Evolutionary conservation across 2,797 vertebrate genomes (phyloP).

Genomic region (Pangasius sanitwongsei): DNA sequence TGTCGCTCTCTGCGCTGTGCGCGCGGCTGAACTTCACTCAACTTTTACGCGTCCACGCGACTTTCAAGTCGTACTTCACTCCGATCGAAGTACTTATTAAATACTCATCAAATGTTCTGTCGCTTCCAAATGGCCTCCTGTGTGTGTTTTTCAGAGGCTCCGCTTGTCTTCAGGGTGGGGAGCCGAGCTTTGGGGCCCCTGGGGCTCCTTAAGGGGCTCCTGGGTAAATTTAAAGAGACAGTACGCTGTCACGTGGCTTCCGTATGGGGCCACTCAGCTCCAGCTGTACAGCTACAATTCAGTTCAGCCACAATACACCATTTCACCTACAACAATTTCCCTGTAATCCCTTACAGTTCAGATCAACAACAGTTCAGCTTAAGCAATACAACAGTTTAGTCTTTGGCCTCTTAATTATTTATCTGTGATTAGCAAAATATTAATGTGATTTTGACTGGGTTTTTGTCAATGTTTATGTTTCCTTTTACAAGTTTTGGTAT

Average conservation of each 20-base stretch:
- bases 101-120: conserved; percentile 54
- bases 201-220: conserved; percentile 98
- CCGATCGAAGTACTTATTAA: conserved; percentile 27
- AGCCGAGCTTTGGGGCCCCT: conserved; percentile 93
- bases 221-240: conserved; percentile 99
- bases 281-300: neutral
- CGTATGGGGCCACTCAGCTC: conserved; percentile 57
- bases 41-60: conserved; percentile 70
- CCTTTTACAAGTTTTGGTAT: neutral
- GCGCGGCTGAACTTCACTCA: conserved; percentile 69
- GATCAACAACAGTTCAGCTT: neutral
- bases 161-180: conserved; percentile 90
- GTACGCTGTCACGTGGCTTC: conserved; percentile 72
- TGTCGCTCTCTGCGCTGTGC: conserved; percentile 58
- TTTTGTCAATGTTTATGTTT: neutral
- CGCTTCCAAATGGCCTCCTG: conserved; percentile 67
- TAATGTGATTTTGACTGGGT: neutral
- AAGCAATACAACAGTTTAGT: neutral
- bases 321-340: neutral
- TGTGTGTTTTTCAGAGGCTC: conserved; percentile 76
- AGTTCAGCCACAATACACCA: neutral
- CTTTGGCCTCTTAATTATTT: neutral
- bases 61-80: conserved; percentile 45
- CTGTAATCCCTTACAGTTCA: neutral
- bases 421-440: neutral